A percentile compares a stretch with the other conserved stretches of the same genome.
These are phyloP conservation scores for Maniola jurtina DNA, from an alignment of 1,140 invertebrate species.

Conservation along the genomic window DNA sequence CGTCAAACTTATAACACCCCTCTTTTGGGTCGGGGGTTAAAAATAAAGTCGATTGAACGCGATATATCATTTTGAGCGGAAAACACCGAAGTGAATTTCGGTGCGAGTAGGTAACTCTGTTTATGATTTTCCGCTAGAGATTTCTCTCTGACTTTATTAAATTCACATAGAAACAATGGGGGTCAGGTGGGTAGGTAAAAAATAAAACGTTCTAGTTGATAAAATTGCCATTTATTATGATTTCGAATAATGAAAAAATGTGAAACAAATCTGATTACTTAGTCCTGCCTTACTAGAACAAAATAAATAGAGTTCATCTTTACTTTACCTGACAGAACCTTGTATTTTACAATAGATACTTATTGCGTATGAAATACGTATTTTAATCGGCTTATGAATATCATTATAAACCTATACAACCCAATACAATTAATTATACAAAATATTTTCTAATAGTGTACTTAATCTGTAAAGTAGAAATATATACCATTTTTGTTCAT, in stretches of 20 bases:
- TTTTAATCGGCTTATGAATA: conserved; percentile 41
- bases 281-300: conserved; percentile 51
- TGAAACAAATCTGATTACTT: conserved; percentile 46
- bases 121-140: background rate
- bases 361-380: conserved; percentile 49
- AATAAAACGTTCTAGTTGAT: conserved; percentile 39
- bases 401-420: conserved; percentile 67
- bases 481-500: conserved; percentile 70
- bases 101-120: background rate
- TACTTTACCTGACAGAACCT: conserved; percentile 60
- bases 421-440: conserved; percentile 71
- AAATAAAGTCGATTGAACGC: too few species aligned
- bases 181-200: conserved; percentile 1
- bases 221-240: conserved; percentile 63
- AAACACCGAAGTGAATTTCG: background rate
- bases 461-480: conserved; percentile 61
- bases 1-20: too few species aligned
- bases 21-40: too few species aligned
- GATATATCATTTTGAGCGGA: too few species aligned
- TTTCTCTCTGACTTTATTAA: too few species aligned
- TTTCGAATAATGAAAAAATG: conserved; percentile 57
- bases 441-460: conserved; percentile 70
- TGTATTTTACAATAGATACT: conserved; percentile 57
- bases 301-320: conserved; percentile 66
- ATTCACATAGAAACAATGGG: background rate